A percentile compares a stretch with the other conserved stretches of the same genome.
phyloP scores from a whole-genome alignment of 2,888 invertebrate species.

The Eilema depressum region DNA sequence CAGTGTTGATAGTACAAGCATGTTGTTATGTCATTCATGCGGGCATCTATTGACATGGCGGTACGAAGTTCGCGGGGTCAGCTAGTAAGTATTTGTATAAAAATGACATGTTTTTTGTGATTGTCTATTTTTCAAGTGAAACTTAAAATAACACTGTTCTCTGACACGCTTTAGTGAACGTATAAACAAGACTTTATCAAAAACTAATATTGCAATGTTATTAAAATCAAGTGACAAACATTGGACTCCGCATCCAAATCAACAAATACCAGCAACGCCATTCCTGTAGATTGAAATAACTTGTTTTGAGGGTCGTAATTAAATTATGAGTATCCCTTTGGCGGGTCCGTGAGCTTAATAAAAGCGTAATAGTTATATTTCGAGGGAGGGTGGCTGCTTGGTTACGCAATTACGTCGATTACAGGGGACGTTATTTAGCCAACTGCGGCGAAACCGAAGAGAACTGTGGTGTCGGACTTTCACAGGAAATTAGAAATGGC shows the following conservation, averaged over 20 bases:
- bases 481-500: conserved; percentile 33
- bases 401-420: conserved; percentile 71
- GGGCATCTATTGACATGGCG: too few relatives aligned
- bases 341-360: conserved; percentile 81
- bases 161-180: background rate
- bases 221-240: conserved; percentile 41
- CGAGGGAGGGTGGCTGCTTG: conserved; percentile 69
- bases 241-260: conserved; percentile 56
- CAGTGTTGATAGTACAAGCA: too few relatives aligned
- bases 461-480: conserved; percentile 46
- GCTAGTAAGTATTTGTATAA: too few relatives aligned
- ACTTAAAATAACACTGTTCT: background rate
- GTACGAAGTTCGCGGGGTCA: too few relatives aligned
- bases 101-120: too few relatives aligned
- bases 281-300: conserved; percentile 68
- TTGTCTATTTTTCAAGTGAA: too few relatives aligned
- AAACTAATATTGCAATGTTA: background rate
- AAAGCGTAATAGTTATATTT: conserved; percentile 84
- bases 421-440: conserved; percentile 60
- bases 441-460: conserved; percentile 50
- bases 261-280: conserved; percentile 59
- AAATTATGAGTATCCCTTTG: conserved; percentile 83
- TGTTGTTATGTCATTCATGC: too few relatives aligned
- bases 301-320: conserved; percentile 78
- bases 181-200: background rate